Percentiles rank a stretch among this genome's conserved stretches.
phyloP scores from a whole-genome alignment of 2,797 vertebrate species.

The Enteromius radiatus region DNA sequence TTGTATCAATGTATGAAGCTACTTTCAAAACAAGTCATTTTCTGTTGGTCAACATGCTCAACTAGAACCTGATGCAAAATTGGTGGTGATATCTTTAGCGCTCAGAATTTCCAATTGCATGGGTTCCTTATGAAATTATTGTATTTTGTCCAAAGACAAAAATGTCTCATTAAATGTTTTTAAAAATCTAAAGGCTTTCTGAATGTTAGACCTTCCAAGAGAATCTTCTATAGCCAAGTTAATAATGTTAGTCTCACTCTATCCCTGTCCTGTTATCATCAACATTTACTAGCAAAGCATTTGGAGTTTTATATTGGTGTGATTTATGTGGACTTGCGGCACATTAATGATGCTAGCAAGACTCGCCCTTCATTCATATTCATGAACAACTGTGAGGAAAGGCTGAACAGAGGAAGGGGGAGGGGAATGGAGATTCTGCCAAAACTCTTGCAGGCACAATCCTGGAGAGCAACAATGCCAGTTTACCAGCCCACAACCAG shows the following conservation, averaged over 20 bases:
- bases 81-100: not conserved
- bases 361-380: slow-evolving; percentile 81
- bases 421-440: slow-evolving; percentile 65
- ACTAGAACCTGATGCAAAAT: not conserved
- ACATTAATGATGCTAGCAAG: slow-evolving; percentile 81
- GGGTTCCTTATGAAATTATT: not conserved
- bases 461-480: slow-evolving; percentile 68
- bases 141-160: not conserved
- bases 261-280: slow-evolving; percentile 58
- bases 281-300: slow-evolving; percentile 76
- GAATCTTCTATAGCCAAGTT: slow-evolving; percentile 1
- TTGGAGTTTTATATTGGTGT: slow-evolving; percentile 80
- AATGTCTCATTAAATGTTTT: not conserved
- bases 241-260: not conserved
- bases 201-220: not conserved
- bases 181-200: not conserved
- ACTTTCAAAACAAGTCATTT: not conserved
- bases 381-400: slow-evolving; percentile 84
- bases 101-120: not conserved
- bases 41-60: not conserved
- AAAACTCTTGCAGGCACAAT: slow-evolving; percentile 74
- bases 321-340: slow-evolving; percentile 82
- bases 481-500: slow-evolving; percentile 71
- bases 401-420: slow-evolving; percentile 64
- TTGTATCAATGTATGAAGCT: not conserved